Conservation (phyloP, 2,888 invertebrate species). For the Lasioglossum oenotherae region DNA sequence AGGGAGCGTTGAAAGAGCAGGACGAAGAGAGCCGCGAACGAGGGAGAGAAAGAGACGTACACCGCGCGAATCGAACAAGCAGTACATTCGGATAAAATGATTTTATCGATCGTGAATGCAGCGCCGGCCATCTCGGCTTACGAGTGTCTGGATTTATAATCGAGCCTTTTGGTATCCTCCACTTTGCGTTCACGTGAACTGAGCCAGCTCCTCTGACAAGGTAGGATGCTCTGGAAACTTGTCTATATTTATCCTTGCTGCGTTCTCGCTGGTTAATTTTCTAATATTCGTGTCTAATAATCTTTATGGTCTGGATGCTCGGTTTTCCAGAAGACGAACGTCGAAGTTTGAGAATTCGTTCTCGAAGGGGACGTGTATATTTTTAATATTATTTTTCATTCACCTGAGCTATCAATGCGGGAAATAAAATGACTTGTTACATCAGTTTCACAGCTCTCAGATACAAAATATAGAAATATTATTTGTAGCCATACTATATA, state of each 20-base stretch:
- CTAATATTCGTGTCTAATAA: neutral
- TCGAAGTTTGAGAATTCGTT: neutral
- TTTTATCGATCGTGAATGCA: constrained; percentile 76
- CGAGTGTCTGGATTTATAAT: constrained; percentile 69
- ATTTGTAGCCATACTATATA: no score
- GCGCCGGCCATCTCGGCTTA: constrained; percentile 63
- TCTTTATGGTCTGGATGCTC: neutral
- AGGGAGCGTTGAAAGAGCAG: constrained; percentile 17
- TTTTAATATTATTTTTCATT: neutral
- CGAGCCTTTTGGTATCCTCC: constrained; percentile 28
- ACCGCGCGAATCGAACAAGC: constrained; percentile 67
- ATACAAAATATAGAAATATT: neutral
- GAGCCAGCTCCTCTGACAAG: neutral
- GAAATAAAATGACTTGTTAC: neutral
- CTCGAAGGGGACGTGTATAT: neutral
- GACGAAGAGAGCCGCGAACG: neutral
- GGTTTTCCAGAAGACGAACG: neutral
- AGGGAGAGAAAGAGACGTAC: constrained; percentile 11
- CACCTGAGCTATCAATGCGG: neutral
- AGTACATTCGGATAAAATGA: constrained; percentile 75
- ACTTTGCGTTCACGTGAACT: neutral
- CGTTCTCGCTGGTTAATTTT: neutral
- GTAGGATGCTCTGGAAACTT: constrained; percentile 32
- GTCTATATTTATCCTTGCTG: constrained; percentile 16
- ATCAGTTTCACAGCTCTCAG: neutral